Percentiles rank a stretch among this genome's conserved stretches.
Conservation (phyloP, 2,888 invertebrate genomes). For the Phaonia tiefii region DNA sequence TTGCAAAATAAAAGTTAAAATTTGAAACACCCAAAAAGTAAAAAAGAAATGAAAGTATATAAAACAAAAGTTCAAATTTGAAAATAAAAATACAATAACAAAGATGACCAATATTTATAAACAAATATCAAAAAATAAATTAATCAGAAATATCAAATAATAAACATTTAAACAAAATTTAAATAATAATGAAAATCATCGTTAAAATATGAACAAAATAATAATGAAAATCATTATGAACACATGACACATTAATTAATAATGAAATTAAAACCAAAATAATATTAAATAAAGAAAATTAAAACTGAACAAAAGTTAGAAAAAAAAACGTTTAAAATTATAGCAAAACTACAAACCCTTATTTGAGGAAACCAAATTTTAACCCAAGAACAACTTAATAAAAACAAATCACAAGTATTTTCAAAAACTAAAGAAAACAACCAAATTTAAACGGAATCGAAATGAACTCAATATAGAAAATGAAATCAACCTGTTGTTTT, state of each 20-base stretch:
- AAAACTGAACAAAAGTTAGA: neutral
- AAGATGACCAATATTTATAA: too few relatives aligned
- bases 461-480: conserved; percentile 39
- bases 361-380: conserved; percentile 12
- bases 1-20: too few relatives aligned
- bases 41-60: too few relatives aligned
- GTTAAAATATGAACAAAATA: too few relatives aligned
- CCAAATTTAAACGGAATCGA: conserved; percentile 27
- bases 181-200: neutral
- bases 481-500: conserved; percentile 56
- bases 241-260: neutral
- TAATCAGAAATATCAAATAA: neutral
- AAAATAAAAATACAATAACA: too few relatives aligned
- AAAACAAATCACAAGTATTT: conserved; percentile 25
- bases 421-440: neutral
- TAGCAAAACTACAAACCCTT: too few relatives aligned
- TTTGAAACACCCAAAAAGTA: too few relatives aligned
- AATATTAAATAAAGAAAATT: too few relatives aligned
- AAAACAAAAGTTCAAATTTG: too few relatives aligned
- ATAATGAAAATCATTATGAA: too few relatives aligned
- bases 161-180: neutral
- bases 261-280: neutral
- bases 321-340: too few relatives aligned
- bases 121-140: too few relatives aligned
- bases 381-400: neutral